phyloP scores from a whole-genome alignment of 2,888 invertebrate species.

The Sminthurides aquaticus region DNA sequence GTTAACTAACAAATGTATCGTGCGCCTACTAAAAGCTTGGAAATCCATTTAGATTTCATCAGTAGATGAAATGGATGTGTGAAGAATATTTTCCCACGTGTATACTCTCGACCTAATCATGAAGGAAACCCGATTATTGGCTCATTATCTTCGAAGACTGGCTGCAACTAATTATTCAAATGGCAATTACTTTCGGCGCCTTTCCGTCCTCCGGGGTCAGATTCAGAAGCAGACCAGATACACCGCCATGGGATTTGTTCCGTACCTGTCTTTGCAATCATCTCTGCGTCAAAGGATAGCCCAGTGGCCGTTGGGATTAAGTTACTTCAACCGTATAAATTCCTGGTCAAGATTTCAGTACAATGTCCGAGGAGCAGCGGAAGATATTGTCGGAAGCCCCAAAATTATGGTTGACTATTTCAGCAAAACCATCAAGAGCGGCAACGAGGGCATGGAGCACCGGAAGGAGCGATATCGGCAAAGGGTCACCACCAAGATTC shows the following conservation, averaged over 20 bases:
- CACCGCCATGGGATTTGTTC: not conserved
- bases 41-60: too few species aligned
- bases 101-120: too few species aligned
- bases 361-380: not conserved
- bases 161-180: not conserved
- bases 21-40: too few species aligned
- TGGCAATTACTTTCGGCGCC: not conserved
- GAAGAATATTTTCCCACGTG: too few species aligned
- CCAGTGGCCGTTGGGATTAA: slow-evolving; percentile 18
- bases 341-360: not conserved
- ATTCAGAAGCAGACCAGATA: slow-evolving; percentile 13
- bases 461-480: slow-evolving; percentile 5
- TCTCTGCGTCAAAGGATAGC: slow-evolving; percentile 6
- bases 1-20: too few species aligned
- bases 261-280: not conserved
- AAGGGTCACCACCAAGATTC: not conserved
- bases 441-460: not conserved
- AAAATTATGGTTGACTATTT: not conserved
- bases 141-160: slow-evolving; percentile 12
- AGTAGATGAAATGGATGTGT: too few species aligned
- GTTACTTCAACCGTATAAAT: slow-evolving; percentile 13
- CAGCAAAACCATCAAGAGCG: not conserved
- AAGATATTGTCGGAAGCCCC: not conserved
- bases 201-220: slow-evolving; percentile 11
- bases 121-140: slow-evolving; percentile 11